phyloP scores from a whole-genome alignment of 2,888 invertebrate species.

The Atherix ibis region DNA sequence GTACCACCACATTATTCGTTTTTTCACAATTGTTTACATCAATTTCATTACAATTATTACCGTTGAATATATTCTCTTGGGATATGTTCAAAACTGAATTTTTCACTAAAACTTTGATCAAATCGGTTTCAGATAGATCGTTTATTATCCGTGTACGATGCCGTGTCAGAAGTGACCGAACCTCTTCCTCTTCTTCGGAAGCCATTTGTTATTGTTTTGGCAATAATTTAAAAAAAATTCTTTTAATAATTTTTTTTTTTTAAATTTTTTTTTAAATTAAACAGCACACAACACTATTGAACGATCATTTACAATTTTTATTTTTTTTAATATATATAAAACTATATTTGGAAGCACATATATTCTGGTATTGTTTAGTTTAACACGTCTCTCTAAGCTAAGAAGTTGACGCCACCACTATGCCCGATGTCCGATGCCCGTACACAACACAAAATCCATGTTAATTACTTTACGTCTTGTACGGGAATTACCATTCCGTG shows the following conservation, averaged over 20 bases:
- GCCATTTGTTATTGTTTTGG: constrained; percentile 15
- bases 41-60: constrained; percentile 14
- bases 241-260: neutral
- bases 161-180: constrained; percentile 43
- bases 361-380: too few relatives aligned
- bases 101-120: constrained; percentile 45
- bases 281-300: neutral
- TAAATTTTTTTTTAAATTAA: neutral
- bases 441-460: too few relatives aligned
- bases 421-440: too few relatives aligned
- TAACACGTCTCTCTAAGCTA: too few relatives aligned
- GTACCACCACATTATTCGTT: neutral
- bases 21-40: neutral
- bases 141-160: constrained; percentile 45
- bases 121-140: constrained; percentile 45
- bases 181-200: constrained; percentile 34
- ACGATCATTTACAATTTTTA: too few relatives aligned
- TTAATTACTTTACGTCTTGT: too few relatives aligned
- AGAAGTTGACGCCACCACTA: too few relatives aligned
- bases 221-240: neutral
- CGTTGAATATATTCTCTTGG: constrained; percentile 37
- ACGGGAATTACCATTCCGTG: too few relatives aligned
- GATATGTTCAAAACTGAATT: constrained; percentile 45
- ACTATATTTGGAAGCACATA: too few relatives aligned
- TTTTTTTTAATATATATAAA: too few relatives aligned